Conservation (phyloP, 2,797 vertebrate species). For the Melanotaenia nigrans region DNA sequence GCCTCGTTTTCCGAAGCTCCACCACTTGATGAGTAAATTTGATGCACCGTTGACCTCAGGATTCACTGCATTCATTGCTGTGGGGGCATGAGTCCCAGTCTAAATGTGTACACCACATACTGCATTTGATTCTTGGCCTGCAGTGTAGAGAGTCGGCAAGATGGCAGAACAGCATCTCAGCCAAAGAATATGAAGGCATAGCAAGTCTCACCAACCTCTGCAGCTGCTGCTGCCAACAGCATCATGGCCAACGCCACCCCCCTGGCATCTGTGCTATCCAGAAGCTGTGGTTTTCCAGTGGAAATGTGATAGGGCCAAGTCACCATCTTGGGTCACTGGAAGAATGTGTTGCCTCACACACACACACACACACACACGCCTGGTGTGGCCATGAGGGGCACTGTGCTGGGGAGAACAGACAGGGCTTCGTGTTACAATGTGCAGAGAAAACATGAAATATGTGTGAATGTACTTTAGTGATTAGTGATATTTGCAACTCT, state of each 20-base stretch:
- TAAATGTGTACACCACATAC: too few relatives aligned
- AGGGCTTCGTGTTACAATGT: neutral
- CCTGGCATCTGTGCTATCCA: conserved; percentile 78
- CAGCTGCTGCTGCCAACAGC: too few relatives aligned
- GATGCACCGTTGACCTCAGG: too few relatives aligned
- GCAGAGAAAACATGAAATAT: conserved; percentile 11
- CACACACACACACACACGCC: conserved; percentile 65
- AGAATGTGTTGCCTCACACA: conserved; percentile 58
- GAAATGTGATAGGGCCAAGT: conserved; percentile 77
- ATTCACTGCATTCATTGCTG: too few relatives aligned
- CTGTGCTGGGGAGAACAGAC: conserved; percentile 7
- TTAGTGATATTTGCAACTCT: neutral
- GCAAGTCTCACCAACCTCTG: too few relatives aligned
- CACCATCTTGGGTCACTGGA: conserved; percentile 56
- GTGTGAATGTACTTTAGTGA: neutral
- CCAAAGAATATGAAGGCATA: conserved; percentile 51
- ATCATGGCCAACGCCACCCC: conserved; percentile 4
- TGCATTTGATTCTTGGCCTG: too few relatives aligned
- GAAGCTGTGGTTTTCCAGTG: conserved; percentile 80
- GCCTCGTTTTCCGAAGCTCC: conserved; percentile 7
- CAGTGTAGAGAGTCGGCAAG: too few relatives aligned
- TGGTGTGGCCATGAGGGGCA: conserved; percentile 50
- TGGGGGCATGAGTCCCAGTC: too few relatives aligned
- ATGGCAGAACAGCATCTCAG: too few relatives aligned
- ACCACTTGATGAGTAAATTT: conserved; percentile 22